These are phyloP conservation scores for Labeo calbasu DNA, from an alignment of 2,797 vertebrate genomes.

Conservation along the genomic window DNA sequence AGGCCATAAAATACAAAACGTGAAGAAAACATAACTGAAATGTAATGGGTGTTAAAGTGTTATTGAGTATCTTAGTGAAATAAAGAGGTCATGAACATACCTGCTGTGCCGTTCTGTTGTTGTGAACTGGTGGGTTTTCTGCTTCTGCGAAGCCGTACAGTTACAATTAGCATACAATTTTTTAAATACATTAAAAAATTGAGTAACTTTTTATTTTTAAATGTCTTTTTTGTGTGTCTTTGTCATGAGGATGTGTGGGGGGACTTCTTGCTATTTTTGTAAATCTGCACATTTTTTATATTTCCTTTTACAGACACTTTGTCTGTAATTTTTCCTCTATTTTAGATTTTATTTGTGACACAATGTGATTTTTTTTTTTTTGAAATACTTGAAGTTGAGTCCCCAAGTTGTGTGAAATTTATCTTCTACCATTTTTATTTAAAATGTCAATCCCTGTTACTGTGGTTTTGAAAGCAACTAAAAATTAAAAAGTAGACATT, in stretches of 20 bases:
- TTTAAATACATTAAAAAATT: background rate
- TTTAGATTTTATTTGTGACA: too few relatives aligned
- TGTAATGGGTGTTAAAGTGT: background rate
- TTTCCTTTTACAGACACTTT: background rate
- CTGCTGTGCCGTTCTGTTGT: constrained; percentile 12
- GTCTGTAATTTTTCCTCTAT: background rate
- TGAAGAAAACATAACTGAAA: background rate
- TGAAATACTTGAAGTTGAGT: too few relatives aligned
- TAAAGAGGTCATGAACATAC: constrained; percentile 24
- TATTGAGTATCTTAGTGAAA: background rate
- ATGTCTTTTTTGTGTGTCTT: background rate
- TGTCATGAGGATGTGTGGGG: background rate
- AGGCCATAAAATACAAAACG: background rate
- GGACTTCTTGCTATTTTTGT: background rate
- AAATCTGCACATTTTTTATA: background rate
- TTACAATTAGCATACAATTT: background rate
- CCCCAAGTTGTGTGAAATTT: background rate
- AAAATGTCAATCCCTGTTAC: too few relatives aligned
- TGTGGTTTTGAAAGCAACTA: background rate
- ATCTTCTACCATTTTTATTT: background rate
- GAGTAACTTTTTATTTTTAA: background rate
- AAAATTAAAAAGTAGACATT: background rate
- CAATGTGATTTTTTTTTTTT: too few relatives aligned
- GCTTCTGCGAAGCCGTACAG: background rate
- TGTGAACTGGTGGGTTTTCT: constrained; percentile 36